A percentile compares a stretch with the other conserved stretches of the same genome.
phyloP scores from a whole-genome alignment of 2,113 vertebrate species.

The Puma concolor region DNA sequence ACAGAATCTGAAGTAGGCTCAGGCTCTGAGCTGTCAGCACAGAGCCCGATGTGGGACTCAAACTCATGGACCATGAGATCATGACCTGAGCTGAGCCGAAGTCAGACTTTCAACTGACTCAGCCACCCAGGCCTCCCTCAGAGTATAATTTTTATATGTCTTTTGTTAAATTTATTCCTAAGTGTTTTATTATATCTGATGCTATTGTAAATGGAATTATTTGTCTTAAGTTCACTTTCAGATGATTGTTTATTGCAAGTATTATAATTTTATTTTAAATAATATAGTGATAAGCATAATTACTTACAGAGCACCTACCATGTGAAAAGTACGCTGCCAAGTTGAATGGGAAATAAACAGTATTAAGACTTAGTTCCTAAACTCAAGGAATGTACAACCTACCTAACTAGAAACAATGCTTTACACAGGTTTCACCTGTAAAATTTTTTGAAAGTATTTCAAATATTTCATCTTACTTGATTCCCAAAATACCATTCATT shows the following conservation, averaged over 20 bases:
- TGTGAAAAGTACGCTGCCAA: not conserved
- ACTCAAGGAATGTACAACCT: not conserved
- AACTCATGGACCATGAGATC: too few species aligned
- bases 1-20: too few species aligned
- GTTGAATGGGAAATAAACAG: not conserved
- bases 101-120: too few species aligned
- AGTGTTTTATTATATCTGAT: conserved; percentile 24
- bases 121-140: not conserved
- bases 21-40: too few species aligned
- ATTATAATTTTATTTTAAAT: conserved; percentile 19
- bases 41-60: too few species aligned
- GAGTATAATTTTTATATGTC: not conserved
- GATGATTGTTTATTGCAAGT: not conserved
- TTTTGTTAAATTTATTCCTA: conserved; percentile 39
- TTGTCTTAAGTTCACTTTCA: conserved; percentile 38
- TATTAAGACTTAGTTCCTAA: not conserved
- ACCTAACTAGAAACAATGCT: not conserved
- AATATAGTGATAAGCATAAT: not conserved
- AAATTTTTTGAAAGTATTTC: conserved; percentile 28
- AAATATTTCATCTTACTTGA: conserved; percentile 5
- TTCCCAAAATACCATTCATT: not conserved
- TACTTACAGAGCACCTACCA: not conserved
- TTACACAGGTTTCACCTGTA: not conserved
- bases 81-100: too few species aligned
- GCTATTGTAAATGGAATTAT: not conserved